Evolutionary conservation across 2,888 invertebrate genomes (phyloP), one percentile per base, ranked within the genome.

Genomic region (Pherbina coryleti): DNA sequence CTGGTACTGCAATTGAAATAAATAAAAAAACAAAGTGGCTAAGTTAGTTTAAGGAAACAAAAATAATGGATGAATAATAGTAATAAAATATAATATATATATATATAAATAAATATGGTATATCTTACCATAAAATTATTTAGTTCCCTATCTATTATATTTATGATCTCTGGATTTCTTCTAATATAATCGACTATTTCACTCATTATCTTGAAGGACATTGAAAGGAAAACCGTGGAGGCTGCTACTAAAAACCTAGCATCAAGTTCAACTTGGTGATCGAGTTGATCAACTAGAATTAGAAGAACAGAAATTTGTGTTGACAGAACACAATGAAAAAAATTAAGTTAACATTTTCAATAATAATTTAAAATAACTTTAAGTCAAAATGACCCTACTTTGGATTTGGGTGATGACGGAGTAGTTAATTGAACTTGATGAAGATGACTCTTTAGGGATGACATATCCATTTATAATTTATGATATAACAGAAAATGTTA

Each of bases 1-100:
- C 91, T 84, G 94, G 91, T 83, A 91, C 94, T 94, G 86, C 53
- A 90, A 90, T 70, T 28, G 66, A 44, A 74, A 9, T 76, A 55
- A 28, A 75, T 5, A 53, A 62, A 60, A 53, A 8, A 34, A 69
- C n/a, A 31, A 25, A 75, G 7, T 17, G 22, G 22, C 49, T 53
- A 1, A 34, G 5, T 44, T 49, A 44, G 49, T 49, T 19, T 55
- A 19, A 3, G 5, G 19, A 55, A 55, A 19, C 22, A 55, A 22
- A 2, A 55, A 5, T 19, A 19, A 2, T 55, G 17, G 17, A 19
- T 5, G 1, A n/a, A 51, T 51, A n/a, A n/a, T n/a, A n/a, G n/a
- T n/a, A n/a, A n/a, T 51, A 51, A 51, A 17, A 51, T 17, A 51
- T 5, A 51, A 17, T 51, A 51, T 3, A 51, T 5, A 3, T 5